Evolutionary conservation across 1,140 invertebrate genomes (phyloP).

Genomic region (Drosophila suzukii): DNA sequence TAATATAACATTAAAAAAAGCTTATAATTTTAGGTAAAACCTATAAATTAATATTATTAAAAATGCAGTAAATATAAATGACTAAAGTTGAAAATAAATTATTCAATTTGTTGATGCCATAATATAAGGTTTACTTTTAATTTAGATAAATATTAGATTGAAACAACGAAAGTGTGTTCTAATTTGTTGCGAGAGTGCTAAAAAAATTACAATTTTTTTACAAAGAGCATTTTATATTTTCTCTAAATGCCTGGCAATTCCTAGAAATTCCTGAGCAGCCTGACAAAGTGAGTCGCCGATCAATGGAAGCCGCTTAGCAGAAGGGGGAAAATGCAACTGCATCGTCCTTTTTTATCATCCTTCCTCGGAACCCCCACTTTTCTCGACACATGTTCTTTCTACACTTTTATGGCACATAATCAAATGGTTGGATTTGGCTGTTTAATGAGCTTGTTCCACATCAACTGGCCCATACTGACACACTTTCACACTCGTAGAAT

Average conservation of each 20-base stretch:
- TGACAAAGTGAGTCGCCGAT: not conserved
- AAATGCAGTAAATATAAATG: no score
- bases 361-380: no score
- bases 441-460: conserved; percentile 77
- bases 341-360: not conserved
- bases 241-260: not conserved
- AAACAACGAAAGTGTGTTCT: no score
- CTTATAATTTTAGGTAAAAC: no score
- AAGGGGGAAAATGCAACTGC: conserved; percentile 16
- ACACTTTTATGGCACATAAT: conserved; percentile 62
- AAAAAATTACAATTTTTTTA: not conserved
- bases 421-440: conserved; percentile 66
- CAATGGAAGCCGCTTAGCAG: not conserved
- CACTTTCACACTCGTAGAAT: not conserved
- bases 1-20: no score
- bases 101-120: no score
- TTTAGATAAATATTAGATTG: no score
- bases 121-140: no score
- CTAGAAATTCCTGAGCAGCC: no score
- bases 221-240: not conserved
- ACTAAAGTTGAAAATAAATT: no score
- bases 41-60: no score
- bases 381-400: conserved; percentile 25
- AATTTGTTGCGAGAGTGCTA: no score
- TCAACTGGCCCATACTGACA: conserved; percentile 19